Evolutionary conservation across 2,888 invertebrate genomes (phyloP), one percentile per base, ranked within the genome.

Genomic region (Noctuana brunneofusca): DNA sequence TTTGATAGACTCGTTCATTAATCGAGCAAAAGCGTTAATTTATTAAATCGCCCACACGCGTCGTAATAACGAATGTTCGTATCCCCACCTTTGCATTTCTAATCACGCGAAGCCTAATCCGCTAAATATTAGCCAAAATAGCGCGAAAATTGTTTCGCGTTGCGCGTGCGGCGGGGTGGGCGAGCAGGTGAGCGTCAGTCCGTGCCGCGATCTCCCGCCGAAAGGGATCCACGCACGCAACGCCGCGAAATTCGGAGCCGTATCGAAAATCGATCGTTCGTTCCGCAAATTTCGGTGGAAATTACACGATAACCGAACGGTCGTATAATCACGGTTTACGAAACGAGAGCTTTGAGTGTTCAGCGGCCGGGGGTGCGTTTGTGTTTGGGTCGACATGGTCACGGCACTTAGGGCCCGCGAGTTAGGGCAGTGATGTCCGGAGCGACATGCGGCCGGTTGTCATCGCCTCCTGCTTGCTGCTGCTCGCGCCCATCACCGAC

Each of bases 401-500:
- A 69, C 69, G 74, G 76, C 71, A 71, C 71, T 79, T 76, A 69
- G 68, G 73, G 76, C 71, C 71, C 71, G 71, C 75, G 75, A 74
- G 74, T 76, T 72, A 71, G 80, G 86, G 84, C 85, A 89, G 92
- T 92, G 90, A 89, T 89, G 89, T 81, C 81, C 78, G 72, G 69
- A 80, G 78, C 81, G 87, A 81, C 73, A 95, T 95, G 94, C 95
- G 95, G 92, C 93, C 95, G 87, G 94, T 96, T 91, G 93, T 96
- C 92, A 94, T 96, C 92, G 95, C 95, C 91, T 94, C 96, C 86
- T 96, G 95, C 92, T 93, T 96, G 86, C 94, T 96, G 93, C 94
- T 96, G 91, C 95, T 96, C 93, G 96, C 95, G 93, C 96, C 96
- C 92, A 95, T 96, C 93, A 95, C 96, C 87, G 96, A 95, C 88